Conservation (phyloP, 2,113 vertebrate genomes). For the Lophochroa leadbeateri region DNA sequence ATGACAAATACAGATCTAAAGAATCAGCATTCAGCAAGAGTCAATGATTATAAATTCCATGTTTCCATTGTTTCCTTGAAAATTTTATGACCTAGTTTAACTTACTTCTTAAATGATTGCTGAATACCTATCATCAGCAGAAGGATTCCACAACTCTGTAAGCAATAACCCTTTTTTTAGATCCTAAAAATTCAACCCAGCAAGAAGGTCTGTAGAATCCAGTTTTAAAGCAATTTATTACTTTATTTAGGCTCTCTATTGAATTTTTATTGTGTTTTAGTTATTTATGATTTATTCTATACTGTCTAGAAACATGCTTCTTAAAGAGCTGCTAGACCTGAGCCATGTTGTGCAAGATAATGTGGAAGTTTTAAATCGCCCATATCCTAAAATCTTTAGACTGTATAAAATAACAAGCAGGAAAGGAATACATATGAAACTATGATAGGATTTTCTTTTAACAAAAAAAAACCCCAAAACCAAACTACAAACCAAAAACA, state of each 20-base stretch:
- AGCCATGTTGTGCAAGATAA: neutral
- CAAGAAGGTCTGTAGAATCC: neutral
- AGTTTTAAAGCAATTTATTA: neutral
- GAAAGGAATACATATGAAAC: neutral
- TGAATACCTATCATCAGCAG: neutral
- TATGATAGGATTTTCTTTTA: neutral
- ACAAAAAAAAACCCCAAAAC: too few species aligned
- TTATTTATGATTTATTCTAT: neutral
- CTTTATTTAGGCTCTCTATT: neutral
- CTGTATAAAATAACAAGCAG: neutral
- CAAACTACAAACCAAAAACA: neutral
- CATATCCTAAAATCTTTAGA: neutral
- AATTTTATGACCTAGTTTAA: neutral
- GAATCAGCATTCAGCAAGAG: conserved; percentile 23
- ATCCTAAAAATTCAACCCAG: neutral
- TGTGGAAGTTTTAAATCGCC: neutral
- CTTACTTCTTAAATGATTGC: neutral
- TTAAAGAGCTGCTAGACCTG: neutral
- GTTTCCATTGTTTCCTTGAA: conserved; percentile 3
- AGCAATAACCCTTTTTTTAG: neutral
- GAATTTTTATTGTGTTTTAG: neutral
- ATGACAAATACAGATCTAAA: conserved; percentile 6
- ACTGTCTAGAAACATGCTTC: neutral
- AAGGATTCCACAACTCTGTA: neutral
- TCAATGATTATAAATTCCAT: conserved; percentile 28